Conservation (phyloP, 2,888 invertebrate species). For the Artemia sinica region DNA sequence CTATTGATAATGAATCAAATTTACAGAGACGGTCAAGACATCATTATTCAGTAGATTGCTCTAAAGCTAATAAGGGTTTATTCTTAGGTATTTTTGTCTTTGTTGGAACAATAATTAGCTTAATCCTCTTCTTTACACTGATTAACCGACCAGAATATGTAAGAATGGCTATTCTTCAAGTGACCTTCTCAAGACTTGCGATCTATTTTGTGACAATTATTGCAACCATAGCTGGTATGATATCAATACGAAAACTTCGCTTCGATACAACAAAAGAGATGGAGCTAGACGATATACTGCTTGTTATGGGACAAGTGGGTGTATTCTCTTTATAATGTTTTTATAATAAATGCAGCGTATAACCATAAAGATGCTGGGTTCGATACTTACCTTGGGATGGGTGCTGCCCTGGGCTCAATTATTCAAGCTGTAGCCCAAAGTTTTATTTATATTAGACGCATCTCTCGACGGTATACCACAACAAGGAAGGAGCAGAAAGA, state of each 20-base stretch:
- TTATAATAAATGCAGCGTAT: conserved; percentile 81
- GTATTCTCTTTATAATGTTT: conserved; percentile 83
- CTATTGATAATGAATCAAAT: conserved; percentile 26
- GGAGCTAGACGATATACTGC: conserved; percentile 31
- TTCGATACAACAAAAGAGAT: conserved; percentile 47
- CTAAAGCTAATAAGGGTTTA: conserved; percentile 33
- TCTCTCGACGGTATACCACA: conserved; percentile 62
- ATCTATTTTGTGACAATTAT: conserved; percentile 31
- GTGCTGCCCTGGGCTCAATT: conserved; percentile 51
- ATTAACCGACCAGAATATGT: conserved; percentile 28
- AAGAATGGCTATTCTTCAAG: conserved; percentile 29
- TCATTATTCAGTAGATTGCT: conserved; percentile 33
- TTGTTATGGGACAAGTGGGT: conserved; percentile 41
- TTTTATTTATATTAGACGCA: conserved; percentile 38
- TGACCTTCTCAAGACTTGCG: conserved; percentile 29
- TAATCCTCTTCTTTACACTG: conserved; percentile 35
- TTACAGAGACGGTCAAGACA: conserved; percentile 26
- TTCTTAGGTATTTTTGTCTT: conserved; percentile 32
- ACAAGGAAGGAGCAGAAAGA: conserved; percentile 61
- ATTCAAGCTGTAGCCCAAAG: conserved; percentile 20
- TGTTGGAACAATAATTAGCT: conserved; percentile 31
- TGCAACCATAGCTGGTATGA: conserved; percentile 31
- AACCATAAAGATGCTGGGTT: conserved; percentile 49
- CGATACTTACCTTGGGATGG: conserved; percentile 80
- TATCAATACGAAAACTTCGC: conserved; percentile 52